Evolutionary conservation across 1,140 invertebrate species (phyloP).

Genomic region (Danaus melanippus): DNA sequence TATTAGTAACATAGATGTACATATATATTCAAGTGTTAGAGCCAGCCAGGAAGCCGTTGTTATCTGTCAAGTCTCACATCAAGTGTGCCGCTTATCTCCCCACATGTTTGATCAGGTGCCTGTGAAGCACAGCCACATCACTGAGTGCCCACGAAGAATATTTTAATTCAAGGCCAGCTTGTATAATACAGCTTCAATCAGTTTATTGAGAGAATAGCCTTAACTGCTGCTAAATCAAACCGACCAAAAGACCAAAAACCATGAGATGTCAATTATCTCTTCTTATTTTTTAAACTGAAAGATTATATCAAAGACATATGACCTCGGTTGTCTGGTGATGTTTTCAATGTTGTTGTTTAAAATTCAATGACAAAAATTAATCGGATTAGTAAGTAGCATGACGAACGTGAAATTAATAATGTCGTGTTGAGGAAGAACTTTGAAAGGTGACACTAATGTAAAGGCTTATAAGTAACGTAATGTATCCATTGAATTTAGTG

Average conservation of each 20-base stretch:
- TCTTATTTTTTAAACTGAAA: too few species aligned
- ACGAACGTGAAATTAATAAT: conserved; percentile 34
- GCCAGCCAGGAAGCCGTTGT: conserved; percentile 47
- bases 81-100: conserved; percentile 62
- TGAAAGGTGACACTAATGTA: conserved; percentile 11
- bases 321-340: too few species aligned
- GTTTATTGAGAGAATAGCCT: too few species aligned
- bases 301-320: too few species aligned
- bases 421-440: conserved; percentile 10
- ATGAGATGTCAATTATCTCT: too few species aligned
- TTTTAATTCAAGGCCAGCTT: conserved; percentile 44
- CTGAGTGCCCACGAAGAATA: conserved; percentile 26
- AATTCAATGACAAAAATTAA: conserved; percentile 23
- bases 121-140: conserved; percentile 32
- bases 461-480: not conserved
- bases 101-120: conserved; percentile 67
- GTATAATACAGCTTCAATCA: conserved; percentile 30
- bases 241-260: too few species aligned
- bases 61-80: conserved; percentile 61
- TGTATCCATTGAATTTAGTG: too few species aligned
- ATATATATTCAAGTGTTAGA: conserved; percentile 43
- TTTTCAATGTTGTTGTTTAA: too few species aligned
- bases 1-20: conserved; percentile 17
- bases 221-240: too few species aligned
- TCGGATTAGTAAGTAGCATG: conserved; percentile 28